These are phyloP conservation scores for Ennomos erosarius DNA, from an alignment of 2,888 invertebrate species.

Conservation along the genomic window DNA sequence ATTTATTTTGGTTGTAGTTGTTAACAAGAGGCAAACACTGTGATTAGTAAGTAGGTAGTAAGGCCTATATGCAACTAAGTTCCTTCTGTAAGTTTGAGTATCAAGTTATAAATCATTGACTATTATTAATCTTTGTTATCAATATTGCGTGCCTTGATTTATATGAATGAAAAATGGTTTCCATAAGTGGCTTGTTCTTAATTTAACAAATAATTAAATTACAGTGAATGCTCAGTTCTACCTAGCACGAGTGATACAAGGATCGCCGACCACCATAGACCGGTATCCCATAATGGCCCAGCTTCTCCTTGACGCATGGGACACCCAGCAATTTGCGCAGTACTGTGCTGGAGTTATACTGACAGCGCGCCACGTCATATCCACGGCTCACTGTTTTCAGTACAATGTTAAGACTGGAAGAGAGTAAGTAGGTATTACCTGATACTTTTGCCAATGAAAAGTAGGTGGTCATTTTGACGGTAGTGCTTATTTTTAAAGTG, in stretches of 20 bases:
- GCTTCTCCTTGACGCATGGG: conserved; percentile 70
- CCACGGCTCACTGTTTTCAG: conserved; percentile 77
- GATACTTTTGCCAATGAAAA: neutral
- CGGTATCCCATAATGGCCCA: conserved; percentile 72
- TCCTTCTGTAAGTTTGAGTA: too few relatives aligned
- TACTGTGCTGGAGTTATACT: conserved; percentile 76
- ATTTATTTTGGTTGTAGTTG: too few relatives aligned
- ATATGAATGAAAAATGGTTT: too few relatives aligned
- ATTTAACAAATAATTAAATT: conserved; percentile 12
- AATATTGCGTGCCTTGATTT: too few relatives aligned
- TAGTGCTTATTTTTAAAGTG: too few relatives aligned
- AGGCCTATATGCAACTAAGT: too few relatives aligned
- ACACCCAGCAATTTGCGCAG: conserved; percentile 64
- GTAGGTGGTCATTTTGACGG: too few relatives aligned
- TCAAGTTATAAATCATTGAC: too few relatives aligned
- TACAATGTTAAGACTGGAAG: conserved; percentile 63
- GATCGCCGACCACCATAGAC: conserved; percentile 66
- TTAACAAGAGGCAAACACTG: too few relatives aligned
- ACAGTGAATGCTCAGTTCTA: conserved; percentile 51
- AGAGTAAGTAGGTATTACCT: conserved; percentile 59
- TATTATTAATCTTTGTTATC: too few relatives aligned
- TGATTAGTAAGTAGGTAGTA: too few relatives aligned
- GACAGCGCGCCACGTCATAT: conserved; percentile 71
- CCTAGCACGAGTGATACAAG: conserved; percentile 67
- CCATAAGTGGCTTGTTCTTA: too few relatives aligned